A percentile compares a stretch with the other conserved stretches of the same genome.
Conservation (phyloP, 1,140 invertebrate genomes). For the Zophobas morio region DNA sequence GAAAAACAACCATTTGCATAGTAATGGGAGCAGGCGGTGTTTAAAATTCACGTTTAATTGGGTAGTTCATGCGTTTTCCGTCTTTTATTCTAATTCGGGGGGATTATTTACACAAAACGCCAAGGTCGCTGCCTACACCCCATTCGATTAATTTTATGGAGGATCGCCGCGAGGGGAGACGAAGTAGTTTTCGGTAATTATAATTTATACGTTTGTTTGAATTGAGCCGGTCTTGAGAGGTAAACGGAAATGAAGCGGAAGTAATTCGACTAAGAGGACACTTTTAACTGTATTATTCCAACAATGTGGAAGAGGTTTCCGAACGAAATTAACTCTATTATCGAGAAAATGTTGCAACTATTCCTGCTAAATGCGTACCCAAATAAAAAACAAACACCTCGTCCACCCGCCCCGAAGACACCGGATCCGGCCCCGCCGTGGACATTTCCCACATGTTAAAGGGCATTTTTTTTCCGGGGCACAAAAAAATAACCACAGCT, state of each 20-base stretch:
- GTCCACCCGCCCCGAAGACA: conserved; percentile 4
- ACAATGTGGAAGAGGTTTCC: no score
- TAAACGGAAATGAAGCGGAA: no score
- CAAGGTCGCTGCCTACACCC: neutral
- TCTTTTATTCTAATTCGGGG: conserved; percentile 7
- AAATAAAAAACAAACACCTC: conserved; percentile 21
- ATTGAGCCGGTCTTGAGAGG: no score
- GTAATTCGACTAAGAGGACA: no score
- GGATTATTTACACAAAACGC: conserved; percentile 23
- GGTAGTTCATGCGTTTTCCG: conserved; percentile 3
- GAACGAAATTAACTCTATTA: neutral
- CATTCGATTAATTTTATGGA: conserved; percentile 10
- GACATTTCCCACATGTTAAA: conserved; percentile 48
- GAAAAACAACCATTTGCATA: conserved; percentile 47
- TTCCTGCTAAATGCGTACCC: conserved; percentile 4
- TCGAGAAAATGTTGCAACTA: neutral
- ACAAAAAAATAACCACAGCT: conserved; percentile 44
- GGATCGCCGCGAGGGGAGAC: neutral
- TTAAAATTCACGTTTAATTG: conserved; percentile 36
- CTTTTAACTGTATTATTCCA: no score
- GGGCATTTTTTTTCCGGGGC: conserved; percentile 11
- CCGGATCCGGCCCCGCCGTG: conserved; percentile 23
- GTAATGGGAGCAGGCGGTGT: conserved; percentile 11
- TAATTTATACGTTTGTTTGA: no score
- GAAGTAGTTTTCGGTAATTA: neutral